Base-by-base conservation (phyloP, 2,797 vertebrate species). In the Lophius americanus region DNA sequence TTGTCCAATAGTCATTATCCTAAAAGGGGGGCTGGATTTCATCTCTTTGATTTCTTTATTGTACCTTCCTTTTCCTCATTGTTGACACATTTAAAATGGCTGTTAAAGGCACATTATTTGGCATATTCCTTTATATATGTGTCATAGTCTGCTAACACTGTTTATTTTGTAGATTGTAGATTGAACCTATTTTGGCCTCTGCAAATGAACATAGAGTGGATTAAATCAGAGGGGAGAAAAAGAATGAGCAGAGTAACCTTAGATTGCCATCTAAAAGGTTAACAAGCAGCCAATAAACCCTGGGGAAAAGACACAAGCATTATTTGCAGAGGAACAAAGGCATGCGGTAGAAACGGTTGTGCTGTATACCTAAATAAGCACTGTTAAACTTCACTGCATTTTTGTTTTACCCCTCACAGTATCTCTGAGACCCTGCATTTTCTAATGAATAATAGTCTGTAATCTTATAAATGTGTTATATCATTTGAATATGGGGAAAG, bases 201-300 rank as follows among this genome's bases (percentile, higher is more conserved):
- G 56, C 62, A 73, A 81, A 69, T 78, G 68, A 68, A 79, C 38
- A 73, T 43, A 68, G 44, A 70, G 44, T 36, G 51, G 55, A 41
- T 61, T 64, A 69, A 82, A 86, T 76, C 55, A 76, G 57, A 59
- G 9, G 43, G 55, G 53, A 62, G 47, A 48, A 52, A 83, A 70
- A 81, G 70, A 85, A 76, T 80, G 76, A 85, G 83, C 64, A 71
- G 58, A 59, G 63, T 82, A 86, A 89, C 89, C 89, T 91, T 92
- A 87, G 82, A 88, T 82, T 78, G 64, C 60, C 63, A 74, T 79
- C 79, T 87, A 71, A 91, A 92, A 92, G 88, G 90, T 92, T 92
- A 90, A 92, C 85, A 90, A 90, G 87, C 75, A 81, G 65, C 75
- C 82, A 78, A 83, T 83, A 84, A 84, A 88, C 64, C 76, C 64